Evolutionary conservation across 2,888 invertebrate species (phyloP).

Genomic region (Sminthurides aquaticus): DNA sequence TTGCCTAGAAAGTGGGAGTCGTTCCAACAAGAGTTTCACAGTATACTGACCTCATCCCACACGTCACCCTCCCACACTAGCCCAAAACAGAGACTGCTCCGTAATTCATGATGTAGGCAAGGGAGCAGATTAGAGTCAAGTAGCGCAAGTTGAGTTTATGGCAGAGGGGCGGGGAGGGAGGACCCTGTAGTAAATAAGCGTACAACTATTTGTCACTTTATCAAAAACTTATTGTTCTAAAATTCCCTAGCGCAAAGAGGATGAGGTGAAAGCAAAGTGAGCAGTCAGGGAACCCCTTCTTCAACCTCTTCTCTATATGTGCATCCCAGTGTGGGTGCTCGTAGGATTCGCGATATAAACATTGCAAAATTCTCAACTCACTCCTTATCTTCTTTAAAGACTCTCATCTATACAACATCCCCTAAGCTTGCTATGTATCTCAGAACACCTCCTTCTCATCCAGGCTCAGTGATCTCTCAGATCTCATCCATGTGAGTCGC

Average conservation of each 20-base stretch:
- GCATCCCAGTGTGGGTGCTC: too few relatives aligned
- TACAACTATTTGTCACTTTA: not conserved
- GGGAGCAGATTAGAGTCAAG: too few relatives aligned
- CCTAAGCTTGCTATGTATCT: too few relatives aligned
- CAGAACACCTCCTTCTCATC: too few relatives aligned
- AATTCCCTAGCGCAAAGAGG: too few relatives aligned
- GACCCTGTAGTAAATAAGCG: not conserved
- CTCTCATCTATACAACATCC: too few relatives aligned
- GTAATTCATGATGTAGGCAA: not conserved
- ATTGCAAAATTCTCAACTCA: too few relatives aligned
- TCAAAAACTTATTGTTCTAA: too few relatives aligned
- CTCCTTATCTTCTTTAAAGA: not conserved
- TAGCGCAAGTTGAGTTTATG: not conserved
- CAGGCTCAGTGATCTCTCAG: not conserved
- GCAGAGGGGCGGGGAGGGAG: not conserved
- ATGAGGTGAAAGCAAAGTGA: too few relatives aligned
- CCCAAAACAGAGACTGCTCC: not conserved
- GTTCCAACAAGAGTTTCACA: not conserved
- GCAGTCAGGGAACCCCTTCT: too few relatives aligned
- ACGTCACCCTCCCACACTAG: not conserved
- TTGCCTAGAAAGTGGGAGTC: not conserved
- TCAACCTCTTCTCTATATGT: too few relatives aligned
- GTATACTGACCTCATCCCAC: constrained; percentile 12
- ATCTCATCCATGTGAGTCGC: not conserved
- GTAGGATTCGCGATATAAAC: too few relatives aligned